Evolutionary conservation across 2,797 vertebrate genomes (phyloP), one percentile per base, ranked within the genome.

Genomic region (Rhynchonycteris naso): DNA sequence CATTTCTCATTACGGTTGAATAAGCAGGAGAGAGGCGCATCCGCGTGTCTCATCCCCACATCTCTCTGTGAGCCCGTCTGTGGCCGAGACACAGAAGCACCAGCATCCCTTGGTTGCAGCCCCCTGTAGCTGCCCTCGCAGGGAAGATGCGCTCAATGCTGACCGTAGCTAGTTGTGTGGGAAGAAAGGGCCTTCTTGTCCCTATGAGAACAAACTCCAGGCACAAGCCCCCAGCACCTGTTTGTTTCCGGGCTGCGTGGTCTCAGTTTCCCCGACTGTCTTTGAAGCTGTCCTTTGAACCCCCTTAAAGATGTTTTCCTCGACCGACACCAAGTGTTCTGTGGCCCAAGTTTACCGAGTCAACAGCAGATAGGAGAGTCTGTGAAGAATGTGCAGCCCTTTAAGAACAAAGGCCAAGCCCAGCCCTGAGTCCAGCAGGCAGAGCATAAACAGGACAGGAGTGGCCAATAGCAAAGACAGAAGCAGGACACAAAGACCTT

Each of bases 261-360:
- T 33, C 47, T 58, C 22, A 7, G n/a, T 80, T 74, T 66, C 63
- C 12, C 56, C 0, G 0, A 38, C 28, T 0, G 0, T 24, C 38
- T 76, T 24, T 28, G 14, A 7, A 24, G 14, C 56, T 87, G 18
- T 43, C 83, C 43, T 89, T 58, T 47, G 66, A 86, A 47, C 1
- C 2, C 21, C 54, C 82, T 58, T 38, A 26, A 82, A 35, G 79
- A 26, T 24, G 26, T 47, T 30, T 21, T 85, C 69, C 54, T 85
- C 38, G 18, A 65, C 21, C 8, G 5, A 47, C 59, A n/a, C 5
- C 7, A 18, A 16, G 10, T 5, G 3, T n/a, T 78, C 18, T 28
- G 13, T 3, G n/a, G n/a, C 33, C 84, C 43, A 14, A 43, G 58
- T 35, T 56, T 35, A 11, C 21, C 12, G 1, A n/a, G 66, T 21